A percentile compares a stretch with the other conserved stretches of the same genome.
Conservation (phyloP, 2,888 invertebrate species). For the Euplagia quadripunctaria region DNA sequence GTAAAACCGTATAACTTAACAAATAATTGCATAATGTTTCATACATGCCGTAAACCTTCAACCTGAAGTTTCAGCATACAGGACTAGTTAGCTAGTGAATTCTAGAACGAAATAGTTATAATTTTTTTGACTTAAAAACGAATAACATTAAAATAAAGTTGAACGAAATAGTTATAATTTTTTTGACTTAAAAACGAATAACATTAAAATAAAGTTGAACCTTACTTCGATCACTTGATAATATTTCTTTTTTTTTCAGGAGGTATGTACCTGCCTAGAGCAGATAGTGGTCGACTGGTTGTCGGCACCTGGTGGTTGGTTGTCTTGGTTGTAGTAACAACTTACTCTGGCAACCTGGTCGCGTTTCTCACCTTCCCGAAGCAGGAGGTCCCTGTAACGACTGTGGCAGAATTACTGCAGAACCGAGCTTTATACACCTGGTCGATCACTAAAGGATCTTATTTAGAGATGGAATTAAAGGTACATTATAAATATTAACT, state of each 20-base stretch:
- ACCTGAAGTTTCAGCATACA: too few species aligned
- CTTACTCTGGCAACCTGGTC: slow-evolving; percentile 96
- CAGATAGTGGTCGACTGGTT: slow-evolving; percentile 94
- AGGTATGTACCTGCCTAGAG: slow-evolving; percentile 94
- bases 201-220: too few species aligned
- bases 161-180: too few species aligned
- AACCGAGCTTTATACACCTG: slow-evolving; percentile 89
- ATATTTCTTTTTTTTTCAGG: slow-evolving; percentile 83
- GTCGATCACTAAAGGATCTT: slow-evolving; percentile 92
- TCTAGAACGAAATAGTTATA: too few species aligned
- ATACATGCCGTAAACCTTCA: too few species aligned
- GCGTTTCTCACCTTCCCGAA: slow-evolving; percentile 97
- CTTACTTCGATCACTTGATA: background rate
- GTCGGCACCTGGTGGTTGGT: slow-evolving; percentile 97
- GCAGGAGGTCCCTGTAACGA: slow-evolving; percentile 91
- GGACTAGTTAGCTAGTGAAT: too few species aligned
- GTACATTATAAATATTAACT: slow-evolving; percentile 49
- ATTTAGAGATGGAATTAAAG: slow-evolving; percentile 88
- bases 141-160: too few species aligned
- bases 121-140: too few species aligned
- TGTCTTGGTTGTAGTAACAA: slow-evolving; percentile 95
- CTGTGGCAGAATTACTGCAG: slow-evolving; percentile 89
- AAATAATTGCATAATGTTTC: too few species aligned
- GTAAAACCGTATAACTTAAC: too few species aligned
- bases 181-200: too few species aligned